These are phyloP conservation scores for Gallinago nigripennis DNA, from an alignment of 2,797 vertebrate species.

Conservation along the genomic window DNA sequence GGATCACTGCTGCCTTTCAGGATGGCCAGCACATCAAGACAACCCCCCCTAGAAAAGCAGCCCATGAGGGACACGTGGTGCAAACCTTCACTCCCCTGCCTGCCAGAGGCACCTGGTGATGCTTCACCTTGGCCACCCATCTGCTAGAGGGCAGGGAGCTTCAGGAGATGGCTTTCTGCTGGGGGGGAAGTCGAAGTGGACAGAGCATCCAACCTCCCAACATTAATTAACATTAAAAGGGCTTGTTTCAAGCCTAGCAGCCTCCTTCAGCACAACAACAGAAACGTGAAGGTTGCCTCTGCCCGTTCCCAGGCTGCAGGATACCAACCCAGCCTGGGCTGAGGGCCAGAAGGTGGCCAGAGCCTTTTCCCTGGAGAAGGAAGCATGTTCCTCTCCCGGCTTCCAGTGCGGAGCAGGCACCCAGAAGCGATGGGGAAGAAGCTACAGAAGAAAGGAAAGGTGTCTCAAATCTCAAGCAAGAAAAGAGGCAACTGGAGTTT, in stretches of 20 bases:
- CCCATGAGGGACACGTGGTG: not conserved
- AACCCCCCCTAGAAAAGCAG: not conserved
- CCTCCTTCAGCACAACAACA: not conserved
- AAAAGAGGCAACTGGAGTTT: not conserved
- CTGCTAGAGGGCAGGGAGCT: not conserved
- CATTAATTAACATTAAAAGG: not conserved
- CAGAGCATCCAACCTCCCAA: not conserved
- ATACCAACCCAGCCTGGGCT: not conserved
- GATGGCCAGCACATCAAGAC: not conserved
- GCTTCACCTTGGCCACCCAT: rapidly evolving
- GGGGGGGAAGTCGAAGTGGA: rapidly evolving
- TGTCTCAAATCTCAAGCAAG: not conserved
- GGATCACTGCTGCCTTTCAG: not conserved
- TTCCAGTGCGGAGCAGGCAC: not conserved
- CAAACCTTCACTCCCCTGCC: not conserved
- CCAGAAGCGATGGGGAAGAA: not conserved
- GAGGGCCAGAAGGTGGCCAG: not conserved
- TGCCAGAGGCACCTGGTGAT: not conserved
- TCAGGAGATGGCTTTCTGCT: not conserved
- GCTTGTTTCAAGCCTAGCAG: not conserved
- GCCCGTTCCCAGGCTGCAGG: not conserved
- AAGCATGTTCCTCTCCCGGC: not conserved
- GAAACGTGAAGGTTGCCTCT: rapidly evolving
- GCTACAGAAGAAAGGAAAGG: not conserved
- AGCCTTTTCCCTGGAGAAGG: not conserved